phyloP scores from a whole-genome alignment of 2,113 vertebrate genomes.

The Oostethus manadensis region DNA sequence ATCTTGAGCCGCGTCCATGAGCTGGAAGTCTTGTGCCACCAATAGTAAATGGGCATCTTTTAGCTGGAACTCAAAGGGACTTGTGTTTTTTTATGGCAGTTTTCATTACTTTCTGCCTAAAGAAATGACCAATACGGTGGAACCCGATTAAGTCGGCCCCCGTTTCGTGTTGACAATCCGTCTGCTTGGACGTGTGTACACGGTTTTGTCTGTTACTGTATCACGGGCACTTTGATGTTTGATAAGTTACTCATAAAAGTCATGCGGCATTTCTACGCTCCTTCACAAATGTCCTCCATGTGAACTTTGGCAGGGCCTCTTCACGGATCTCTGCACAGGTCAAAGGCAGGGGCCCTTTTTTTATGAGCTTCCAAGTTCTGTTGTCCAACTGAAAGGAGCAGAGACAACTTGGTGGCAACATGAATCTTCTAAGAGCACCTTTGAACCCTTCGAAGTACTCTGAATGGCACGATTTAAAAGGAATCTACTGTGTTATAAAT shows the following conservation, averaged over 20 bases:
- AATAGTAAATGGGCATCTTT: no score
- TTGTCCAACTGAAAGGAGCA: slow-evolving; percentile 11
- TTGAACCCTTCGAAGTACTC: slow-evolving; percentile 20
- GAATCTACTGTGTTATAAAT: slow-evolving; percentile 27
- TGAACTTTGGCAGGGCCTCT: slow-evolving; percentile 46
- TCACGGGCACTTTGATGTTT: slow-evolving; percentile 41
- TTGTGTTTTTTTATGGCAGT: no score
- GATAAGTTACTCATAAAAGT: slow-evolving; percentile 27
- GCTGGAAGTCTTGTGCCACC: no score
- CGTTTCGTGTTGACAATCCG: no score
- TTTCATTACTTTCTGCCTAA: no score
- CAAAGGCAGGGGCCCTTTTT: slow-evolving; percentile 25
- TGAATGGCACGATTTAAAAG: slow-evolving; percentile 24
- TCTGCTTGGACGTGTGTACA: no score
- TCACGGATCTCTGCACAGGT: slow-evolving; percentile 26
- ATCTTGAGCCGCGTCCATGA: no score
- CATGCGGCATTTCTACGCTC: slow-evolving; percentile 11
- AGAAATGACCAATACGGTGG: no score
- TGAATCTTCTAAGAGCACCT: slow-evolving; percentile 32
- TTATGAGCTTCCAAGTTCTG: background rate
- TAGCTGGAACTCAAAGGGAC: no score
- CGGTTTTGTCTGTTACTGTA: slow-evolving; percentile 33
- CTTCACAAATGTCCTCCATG: slow-evolving; percentile 21
- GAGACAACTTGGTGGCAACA: slow-evolving; percentile 26
- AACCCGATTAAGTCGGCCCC: no score